phyloP scores from a whole-genome alignment of 2,888 invertebrate genomes.

The Heterodera filipjevi region DNA sequence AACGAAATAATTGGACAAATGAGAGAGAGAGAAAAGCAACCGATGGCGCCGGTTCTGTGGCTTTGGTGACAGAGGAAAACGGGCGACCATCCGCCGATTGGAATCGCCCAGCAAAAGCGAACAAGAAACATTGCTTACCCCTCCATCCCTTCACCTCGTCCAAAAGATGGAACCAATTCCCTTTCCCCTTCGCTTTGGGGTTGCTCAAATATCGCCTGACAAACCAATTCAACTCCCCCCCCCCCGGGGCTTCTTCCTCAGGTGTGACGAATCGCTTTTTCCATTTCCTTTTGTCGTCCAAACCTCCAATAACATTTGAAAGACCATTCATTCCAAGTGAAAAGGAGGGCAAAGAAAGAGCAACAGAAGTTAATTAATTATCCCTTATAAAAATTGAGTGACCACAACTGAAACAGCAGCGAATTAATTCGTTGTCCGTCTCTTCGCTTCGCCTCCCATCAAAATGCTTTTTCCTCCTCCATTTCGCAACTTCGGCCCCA shows the following conservation, averaged over 20 bases:
- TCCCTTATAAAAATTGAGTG: not conserved
- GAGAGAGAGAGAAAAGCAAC: not conserved
- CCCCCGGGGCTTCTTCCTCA: not conserved
- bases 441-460: not conserved
- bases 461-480: not conserved
- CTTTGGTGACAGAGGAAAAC: not conserved
- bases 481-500: not conserved
- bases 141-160: not conserved
- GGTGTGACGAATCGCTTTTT: not conserved
- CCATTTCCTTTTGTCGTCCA: constrained; percentile 6
- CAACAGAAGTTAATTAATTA: not conserved
- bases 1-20: not conserved
- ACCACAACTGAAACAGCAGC: not conserved
- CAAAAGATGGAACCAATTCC: not conserved
- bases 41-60: not conserved
- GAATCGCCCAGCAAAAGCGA: not conserved
- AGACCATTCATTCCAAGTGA: not conserved
- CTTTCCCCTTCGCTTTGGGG: not conserved
- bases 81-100: not conserved
- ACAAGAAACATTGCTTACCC: too few species aligned
- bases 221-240: not conserved
- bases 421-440: too few species aligned
- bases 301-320: not conserved
- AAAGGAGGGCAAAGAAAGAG: not conserved
- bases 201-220: not conserved